Conservation (phyloP, 2,888 invertebrate genomes). For the Spatulosminthurus flaviceps region DNA sequence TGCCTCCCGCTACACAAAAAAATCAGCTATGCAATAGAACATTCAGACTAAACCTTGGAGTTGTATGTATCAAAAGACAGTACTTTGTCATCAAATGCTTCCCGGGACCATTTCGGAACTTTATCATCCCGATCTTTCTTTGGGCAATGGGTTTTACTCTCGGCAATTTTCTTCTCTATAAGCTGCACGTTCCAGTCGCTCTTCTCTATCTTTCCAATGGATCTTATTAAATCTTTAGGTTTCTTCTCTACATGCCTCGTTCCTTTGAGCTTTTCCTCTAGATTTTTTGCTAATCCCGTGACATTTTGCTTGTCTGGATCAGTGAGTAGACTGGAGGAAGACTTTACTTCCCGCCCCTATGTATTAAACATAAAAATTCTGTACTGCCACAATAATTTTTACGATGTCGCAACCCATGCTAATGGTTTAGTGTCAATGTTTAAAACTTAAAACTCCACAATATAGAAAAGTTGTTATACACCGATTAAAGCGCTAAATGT, state of each 20-base stretch:
- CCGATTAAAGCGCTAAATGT: no score
- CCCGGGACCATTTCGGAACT: slow-evolving; percentile 91
- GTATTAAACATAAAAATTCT: neutral
- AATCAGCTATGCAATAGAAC: slow-evolving; percentile 39
- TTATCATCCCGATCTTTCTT: slow-evolving; percentile 72
- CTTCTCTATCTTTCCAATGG: slow-evolving; percentile 86
- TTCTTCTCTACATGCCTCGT: slow-evolving; percentile 75
- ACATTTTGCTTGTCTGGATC: slow-evolving; percentile 67
- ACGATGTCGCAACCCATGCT: neutral
- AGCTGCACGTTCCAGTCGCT: slow-evolving; percentile 91
- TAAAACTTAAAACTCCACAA: neutral
- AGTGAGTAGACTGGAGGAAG: slow-evolving; percentile 42
- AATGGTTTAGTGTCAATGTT: neutral
- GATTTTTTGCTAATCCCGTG: slow-evolving; percentile 74
- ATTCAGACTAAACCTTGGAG: no score
- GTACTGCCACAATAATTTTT: neutral
- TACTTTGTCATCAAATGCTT: slow-evolving; percentile 72
- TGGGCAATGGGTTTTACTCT: slow-evolving; percentile 71
- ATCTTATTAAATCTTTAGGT: slow-evolving; percentile 84
- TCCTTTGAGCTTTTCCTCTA: slow-evolving; percentile 81
- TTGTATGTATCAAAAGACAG: slow-evolving; percentile 49
- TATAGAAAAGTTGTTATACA: no score
- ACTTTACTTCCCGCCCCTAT: slow-evolving; percentile 59
- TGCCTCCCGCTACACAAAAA: slow-evolving; percentile 71
- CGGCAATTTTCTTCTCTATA: slow-evolving; percentile 87